Evolutionary conservation across 2,888 invertebrate genomes (phyloP).

Genomic region (Latrodectus hesperus): DNA sequence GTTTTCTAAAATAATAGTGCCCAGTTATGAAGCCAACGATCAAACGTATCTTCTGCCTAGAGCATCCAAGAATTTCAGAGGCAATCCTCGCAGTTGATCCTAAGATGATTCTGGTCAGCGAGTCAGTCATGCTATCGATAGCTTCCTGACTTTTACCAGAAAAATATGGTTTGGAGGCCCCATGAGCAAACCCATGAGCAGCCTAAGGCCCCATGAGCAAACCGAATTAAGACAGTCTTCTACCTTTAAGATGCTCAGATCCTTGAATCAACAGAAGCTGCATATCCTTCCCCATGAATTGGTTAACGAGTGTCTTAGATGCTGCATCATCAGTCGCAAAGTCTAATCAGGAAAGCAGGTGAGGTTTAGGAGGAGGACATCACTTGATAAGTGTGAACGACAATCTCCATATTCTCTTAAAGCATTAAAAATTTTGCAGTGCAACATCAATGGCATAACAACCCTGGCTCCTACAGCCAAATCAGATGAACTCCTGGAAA

Average conservation of each 20-base stretch:
- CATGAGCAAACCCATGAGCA: no score
- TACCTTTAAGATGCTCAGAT: constrained; percentile 1
- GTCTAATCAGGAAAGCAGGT: background rate
- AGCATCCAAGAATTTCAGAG: no score
- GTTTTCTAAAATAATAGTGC: no score
- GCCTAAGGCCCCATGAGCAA: no score
- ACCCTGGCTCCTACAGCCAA: background rate
- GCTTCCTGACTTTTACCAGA: no score
- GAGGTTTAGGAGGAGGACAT: constrained; percentile 18
- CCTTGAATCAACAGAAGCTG: constrained; percentile 15
- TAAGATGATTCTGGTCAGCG: no score
- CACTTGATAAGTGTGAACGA: background rate
- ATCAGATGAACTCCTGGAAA: background rate
- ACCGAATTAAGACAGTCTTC: background rate
- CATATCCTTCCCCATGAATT: constrained; percentile 21
- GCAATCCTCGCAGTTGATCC: no score
- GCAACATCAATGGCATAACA: constrained; percentile 2
- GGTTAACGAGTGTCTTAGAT: background rate
- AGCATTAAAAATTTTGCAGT: constrained; percentile 1
- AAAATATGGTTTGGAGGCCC: no score
- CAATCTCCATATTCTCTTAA: background rate
- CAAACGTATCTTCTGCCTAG: no score
- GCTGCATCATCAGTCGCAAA: background rate
- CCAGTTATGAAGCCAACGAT: no score
- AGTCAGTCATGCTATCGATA: no score